phyloP scores from a whole-genome alignment of 2,888 invertebrate species.

The Didymodactylos carnosus region DNA sequence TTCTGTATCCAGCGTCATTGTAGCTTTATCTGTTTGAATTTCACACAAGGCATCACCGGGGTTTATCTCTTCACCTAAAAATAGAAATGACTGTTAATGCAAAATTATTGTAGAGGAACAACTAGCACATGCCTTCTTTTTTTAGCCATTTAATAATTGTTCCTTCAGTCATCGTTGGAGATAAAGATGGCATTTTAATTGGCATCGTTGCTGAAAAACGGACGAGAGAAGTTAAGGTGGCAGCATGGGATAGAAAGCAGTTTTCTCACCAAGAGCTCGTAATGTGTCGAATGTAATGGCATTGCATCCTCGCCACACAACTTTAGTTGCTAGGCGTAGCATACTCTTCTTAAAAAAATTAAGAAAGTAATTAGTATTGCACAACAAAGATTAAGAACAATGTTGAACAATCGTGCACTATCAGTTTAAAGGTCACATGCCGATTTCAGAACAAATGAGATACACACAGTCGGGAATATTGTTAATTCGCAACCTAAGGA shows the following conservation, averaged over 20 bases:
- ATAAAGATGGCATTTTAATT: conserved; percentile 42
- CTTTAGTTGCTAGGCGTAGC: no score
- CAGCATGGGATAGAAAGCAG: no score
- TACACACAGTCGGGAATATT: no score
- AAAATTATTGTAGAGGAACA: conserved; percentile 16
- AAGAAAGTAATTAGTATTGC: no score
- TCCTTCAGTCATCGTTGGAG: conserved; percentile 46
- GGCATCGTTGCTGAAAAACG: conserved; percentile 15
- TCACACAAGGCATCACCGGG: conserved; percentile 47
- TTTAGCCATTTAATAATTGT: conserved; percentile 34
- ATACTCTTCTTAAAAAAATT: no score
- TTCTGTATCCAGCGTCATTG: conserved; percentile 43
- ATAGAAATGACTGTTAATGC: neutral
- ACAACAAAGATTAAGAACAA: no score
- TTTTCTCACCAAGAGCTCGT: neutral
- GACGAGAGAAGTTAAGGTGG: neutral
- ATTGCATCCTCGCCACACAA: no score
- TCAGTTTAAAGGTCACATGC: no score
- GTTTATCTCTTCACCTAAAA: conserved; percentile 24
- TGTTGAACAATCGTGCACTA: no score
- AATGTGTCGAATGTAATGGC: neutral
- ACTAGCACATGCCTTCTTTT: conserved; percentile 38
- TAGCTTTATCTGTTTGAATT: conserved; percentile 48
- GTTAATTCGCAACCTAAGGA: no score
- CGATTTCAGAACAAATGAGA: no score